phyloP scores from a whole-genome alignment of 2,888 invertebrate genomes.

The Xylota segnis region DNA sequence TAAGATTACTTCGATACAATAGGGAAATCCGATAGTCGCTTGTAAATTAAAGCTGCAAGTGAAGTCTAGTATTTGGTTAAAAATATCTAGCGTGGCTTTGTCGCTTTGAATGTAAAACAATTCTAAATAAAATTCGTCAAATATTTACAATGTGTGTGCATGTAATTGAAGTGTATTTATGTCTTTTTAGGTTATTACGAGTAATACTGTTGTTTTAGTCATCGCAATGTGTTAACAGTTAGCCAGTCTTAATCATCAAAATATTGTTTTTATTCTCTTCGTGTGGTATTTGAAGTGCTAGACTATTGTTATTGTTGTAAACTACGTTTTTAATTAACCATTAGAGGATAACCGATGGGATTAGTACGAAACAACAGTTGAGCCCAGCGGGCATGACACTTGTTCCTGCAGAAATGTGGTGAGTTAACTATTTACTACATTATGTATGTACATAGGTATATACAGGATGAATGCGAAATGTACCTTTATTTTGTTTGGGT shows the following conservation, averaged over 20 bases:
- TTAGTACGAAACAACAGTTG: background rate
- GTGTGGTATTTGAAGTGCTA: too few relatives aligned
- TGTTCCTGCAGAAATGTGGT: slow-evolving; percentile 58
- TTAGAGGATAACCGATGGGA: background rate
- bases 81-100: slow-evolving; percentile 19
- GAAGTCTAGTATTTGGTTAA: slow-evolving; percentile 3
- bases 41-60: background rate
- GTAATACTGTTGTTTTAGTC: slow-evolving; percentile 48
- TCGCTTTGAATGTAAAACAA: slow-evolving; percentile 11
- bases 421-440: slow-evolving; percentile 25
- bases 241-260: slow-evolving; percentile 7
- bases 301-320: too few relatives aligned
- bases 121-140: slow-evolving; percentile 29
- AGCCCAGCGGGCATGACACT: slow-evolving; percentile 7
- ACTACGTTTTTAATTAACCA: too few relatives aligned
- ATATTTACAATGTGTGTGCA: slow-evolving; percentile 47
- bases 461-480: too few relatives aligned
- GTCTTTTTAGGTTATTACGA: slow-evolving; percentile 49
- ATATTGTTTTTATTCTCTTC: too few relatives aligned
- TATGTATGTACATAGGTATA: too few relatives aligned
- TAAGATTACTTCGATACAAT: background rate
- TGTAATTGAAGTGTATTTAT: slow-evolving; percentile 41
- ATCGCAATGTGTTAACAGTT: slow-evolving; percentile 23
- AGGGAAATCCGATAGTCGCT: background rate
- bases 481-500: too few relatives aligned